Evolutionary conservation across 1,140 invertebrate genomes (phyloP), one percentile per base, ranked within the genome.

Genomic region (Spodoptera litura): DNA sequence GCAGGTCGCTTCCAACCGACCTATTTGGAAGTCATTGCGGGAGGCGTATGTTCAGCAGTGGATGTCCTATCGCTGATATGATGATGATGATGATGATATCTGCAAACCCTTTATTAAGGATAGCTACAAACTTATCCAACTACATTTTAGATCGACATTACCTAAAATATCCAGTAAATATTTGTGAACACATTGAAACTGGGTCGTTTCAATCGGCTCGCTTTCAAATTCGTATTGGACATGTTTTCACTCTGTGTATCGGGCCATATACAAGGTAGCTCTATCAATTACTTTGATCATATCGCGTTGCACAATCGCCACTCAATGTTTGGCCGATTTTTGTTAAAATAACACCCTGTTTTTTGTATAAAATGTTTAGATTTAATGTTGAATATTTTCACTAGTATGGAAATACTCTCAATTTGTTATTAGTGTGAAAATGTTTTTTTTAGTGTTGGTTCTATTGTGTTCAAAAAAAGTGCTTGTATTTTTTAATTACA

Each of bases 191-290:
- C 27, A 52, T 20, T 52, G 71, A 68, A 79, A 79, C 61, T 79
- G 53, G 78, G 78, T 75, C 78, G 53, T 38, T 79, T 75, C 71
- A 75, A 79, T 79, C 61, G 78, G 20, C 8, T 70, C 25, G 62
- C 71, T 75, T 75, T 74, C 78, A 64, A 64, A 75, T 55, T 64
- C 13, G 62, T 68, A 74, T 66, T 55, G 61, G 44, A 72, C 49
- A 38, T 72, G 71, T 58, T 68, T 79, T 75, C 71, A 79, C 70
- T 79, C 35, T 66, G 44, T 79, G 38, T 59, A 58, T 79, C 72
- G 52, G 53, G 31, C 27, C 25, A 44, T 49, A 52, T 38, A 64
- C 2, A 35, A 5, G 49, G 38, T 15, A 51, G 64, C 25, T 44
- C 35, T 61, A 78, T 70, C 64, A 71, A 78, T 70, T 71, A 78